Conservation (phyloP, 2,888 invertebrate species). For the Panopea generosa region DNA sequence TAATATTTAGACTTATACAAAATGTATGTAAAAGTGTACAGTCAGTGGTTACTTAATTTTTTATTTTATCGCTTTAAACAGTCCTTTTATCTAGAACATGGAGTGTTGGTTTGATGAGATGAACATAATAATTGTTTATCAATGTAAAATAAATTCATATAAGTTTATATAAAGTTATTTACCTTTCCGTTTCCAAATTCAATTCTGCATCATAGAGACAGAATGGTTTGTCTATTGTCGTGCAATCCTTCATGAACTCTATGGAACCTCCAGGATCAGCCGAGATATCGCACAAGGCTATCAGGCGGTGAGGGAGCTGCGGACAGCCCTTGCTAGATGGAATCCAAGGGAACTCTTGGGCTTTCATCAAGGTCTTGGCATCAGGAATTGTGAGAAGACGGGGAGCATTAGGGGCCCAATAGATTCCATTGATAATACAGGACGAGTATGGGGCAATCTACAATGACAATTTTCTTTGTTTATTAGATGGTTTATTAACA, state of each 20-base stretch:
- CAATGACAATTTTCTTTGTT: too few relatives aligned
- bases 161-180: too few relatives aligned
- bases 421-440: conserved; percentile 98
- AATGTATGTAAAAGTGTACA: too few relatives aligned
- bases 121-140: too few relatives aligned
- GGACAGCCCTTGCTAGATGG: conserved; percentile 88
- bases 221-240: conserved; percentile 99
- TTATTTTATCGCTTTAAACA: too few relatives aligned
- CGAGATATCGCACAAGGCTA: conserved; percentile 98
- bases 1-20: too few relatives aligned
- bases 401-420: conserved; percentile 99
- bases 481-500: too few relatives aligned
- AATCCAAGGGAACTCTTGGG: conserved; percentile 95
- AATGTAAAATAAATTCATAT: too few relatives aligned
- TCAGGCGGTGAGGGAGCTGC: conserved; percentile 87
- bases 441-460: conserved; percentile 98
- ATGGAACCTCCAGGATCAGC: conserved; percentile 99
- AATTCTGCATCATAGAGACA: conserved; percentile 99
- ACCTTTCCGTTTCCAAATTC: conserved; percentile 97
- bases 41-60: too few relatives aligned
- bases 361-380: conserved; percentile 96
- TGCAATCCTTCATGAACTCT: conserved; percentile 99
- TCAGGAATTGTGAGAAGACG: conserved; percentile 98
- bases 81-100: too few relatives aligned
- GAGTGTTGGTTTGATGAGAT: too few relatives aligned